Evolutionary conservation across 2,888 invertebrate genomes (phyloP), one percentile per base, ranked within the genome.

Genomic region (Drepana falcataria): DNA sequence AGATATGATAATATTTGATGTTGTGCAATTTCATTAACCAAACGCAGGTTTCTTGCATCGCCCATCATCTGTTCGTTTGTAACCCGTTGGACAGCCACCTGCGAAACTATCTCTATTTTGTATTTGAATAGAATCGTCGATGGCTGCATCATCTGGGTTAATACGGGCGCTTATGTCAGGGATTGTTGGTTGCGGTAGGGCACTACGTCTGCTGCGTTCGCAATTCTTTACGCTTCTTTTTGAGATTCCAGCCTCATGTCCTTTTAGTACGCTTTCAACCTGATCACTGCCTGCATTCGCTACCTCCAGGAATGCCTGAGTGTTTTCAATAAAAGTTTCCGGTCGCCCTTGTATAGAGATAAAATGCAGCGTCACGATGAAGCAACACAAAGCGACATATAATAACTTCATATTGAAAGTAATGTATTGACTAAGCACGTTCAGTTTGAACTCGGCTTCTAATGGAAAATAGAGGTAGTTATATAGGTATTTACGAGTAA

Each of bases 71-170:
- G 87, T 86, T 7, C 80, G 76, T 59, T 68, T 55, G 59, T 61
- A 87, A 1, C 88, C 88, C 34, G 78, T 9, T 2, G 75, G 47
- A 66, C 90, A 89, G 35, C 68, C 74, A 41, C 67, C 88, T 3
- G 55, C 21, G 54, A 89, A 83, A 57, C 79, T 85, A 67, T 82
- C 84, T 60, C 75, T 74, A 6, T 81, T 84, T 5, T 80, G 77
- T 60, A 78, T 74, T n/a, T 53, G 60, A 2, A 64, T 66, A 3
- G 67, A 71, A 2, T 58, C 65, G 34, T 51, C 55, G 6, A 40
- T 59, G 35, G 48, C 51, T 2, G 52, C 52, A 54, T 49, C 57
- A 3, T 47, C 57, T 4, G 52, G 51, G 33, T 55, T 35, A 62
- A 57, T 6, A 61, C 55, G 53, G 60, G 21, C 21, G 21, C 21